Evolutionary conservation across 2,888 invertebrate genomes (phyloP).

Genomic region (Diarsia brunnea): DNA sequence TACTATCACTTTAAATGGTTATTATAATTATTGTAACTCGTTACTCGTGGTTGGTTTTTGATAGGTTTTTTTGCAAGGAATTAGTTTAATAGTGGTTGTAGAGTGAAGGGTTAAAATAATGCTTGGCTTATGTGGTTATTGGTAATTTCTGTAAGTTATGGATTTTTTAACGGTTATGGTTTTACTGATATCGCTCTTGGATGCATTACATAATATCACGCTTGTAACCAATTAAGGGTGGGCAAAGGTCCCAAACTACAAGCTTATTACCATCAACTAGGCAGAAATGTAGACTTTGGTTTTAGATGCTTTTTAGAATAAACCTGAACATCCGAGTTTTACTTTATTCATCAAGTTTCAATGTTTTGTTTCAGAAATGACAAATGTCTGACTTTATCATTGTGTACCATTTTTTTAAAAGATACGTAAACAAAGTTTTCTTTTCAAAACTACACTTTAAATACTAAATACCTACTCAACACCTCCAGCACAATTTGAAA

Average conservation of each 20-base stretch:
- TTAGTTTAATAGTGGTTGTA: conserved; percentile 43
- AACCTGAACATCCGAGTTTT: neutral
- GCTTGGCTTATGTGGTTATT: conserved; percentile 25
- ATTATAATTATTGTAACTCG: conserved; percentile 54
- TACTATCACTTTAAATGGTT: conserved; percentile 59
- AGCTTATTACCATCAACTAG: neutral
- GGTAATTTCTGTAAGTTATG: conserved; percentile 19
- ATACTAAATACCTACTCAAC: neutral
- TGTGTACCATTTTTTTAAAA: neutral
- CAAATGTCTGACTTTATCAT: neutral
- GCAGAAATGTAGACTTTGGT: neutral
- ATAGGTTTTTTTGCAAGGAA: conserved; percentile 47
- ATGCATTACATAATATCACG: neutral
- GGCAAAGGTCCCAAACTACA: neutral
- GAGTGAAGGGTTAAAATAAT: conserved; percentile 20
- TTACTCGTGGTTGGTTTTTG: conserved; percentile 32
- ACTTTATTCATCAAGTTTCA: neutral
- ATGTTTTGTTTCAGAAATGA: neutral
- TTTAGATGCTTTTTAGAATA: neutral
- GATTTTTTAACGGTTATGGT: neutral
- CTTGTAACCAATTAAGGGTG: neutral
- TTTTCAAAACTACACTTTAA: neutral
- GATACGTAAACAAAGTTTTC: too few relatives aligned
- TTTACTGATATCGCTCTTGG: neutral
- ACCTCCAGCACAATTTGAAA: conserved; percentile 2